Evolutionary conservation across 2,888 invertebrate genomes (phyloP), one percentile per base, ranked within the genome.

Genomic region (Platypus cylindrus): DNA sequence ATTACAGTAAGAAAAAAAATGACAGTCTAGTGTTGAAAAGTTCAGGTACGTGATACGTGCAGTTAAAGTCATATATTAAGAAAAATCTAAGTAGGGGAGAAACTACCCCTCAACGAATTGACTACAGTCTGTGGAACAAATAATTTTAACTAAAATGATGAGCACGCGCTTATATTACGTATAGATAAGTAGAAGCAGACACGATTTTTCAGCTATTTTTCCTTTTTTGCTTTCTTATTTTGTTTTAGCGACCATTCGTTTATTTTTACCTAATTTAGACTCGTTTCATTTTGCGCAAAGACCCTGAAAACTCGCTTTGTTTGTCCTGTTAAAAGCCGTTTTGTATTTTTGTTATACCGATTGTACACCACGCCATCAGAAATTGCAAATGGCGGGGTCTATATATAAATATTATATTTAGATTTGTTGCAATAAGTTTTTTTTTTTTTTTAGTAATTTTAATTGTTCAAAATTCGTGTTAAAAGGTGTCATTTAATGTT

Each of bases 401-500:
- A 60, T 55, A 60, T 59, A 59, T 60, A 59, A 59, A 60, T 58
- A 59, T 59, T 57, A 54, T 56, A 56, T 56, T 56, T 56, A 52
- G 55, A 54, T 48, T 48, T 50, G 44, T 49, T 50, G 45, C 45
- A 45, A 48, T 46, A 45, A n/a, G n/a, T n/a, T n/a, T n/a, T n/a
- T 49, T 51, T 51, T 49, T 48, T 47, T 45, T 50, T 50, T 40
- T 32, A 38, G 34, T 34, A 41, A 43, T n/a, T n/a, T n/a, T n/a
- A n/a, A n/a, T n/a, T n/a, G n/a, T n/a, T n/a, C n/a, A 48, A 47
- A 48, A 34, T 45, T 44, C 39, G 42, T 39, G 46, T 48, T 48
- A 44, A 41, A 44, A 34, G 38, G 43, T 36, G 44, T 49, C 48
- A 43, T 41, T 40, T 44, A 32, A 36, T 32, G 36, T 44, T 45